phyloP scores from a whole-genome alignment of 64 coral and sea anemone species.

The Dendronephthya gigantea region DNA sequence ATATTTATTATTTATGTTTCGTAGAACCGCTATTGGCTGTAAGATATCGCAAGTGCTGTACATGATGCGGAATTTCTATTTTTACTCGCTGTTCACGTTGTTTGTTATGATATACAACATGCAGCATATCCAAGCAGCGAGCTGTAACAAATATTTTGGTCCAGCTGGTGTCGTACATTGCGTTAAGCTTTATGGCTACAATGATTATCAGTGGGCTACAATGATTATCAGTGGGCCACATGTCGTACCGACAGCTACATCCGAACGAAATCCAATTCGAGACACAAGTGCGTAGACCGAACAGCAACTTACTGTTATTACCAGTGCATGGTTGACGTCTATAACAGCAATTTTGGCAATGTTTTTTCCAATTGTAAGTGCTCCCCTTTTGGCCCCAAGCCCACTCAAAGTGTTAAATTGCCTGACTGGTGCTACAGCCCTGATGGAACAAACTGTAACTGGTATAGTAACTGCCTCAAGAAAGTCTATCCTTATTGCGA shows the following conservation, averaged over 20 bases:
- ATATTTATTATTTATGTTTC: too few relatives aligned
- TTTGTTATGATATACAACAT: not conserved
- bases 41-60: too few relatives aligned
- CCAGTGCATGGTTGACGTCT: not conserved
- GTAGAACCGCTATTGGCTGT: too few relatives aligned
- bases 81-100: too few relatives aligned
- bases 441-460: not conserved
- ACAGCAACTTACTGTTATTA: not conserved
- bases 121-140: not conserved
- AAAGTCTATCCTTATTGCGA: not conserved
- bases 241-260: not conserved
- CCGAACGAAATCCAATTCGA: not conserved
- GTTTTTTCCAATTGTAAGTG: not conserved
- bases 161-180: not conserved
- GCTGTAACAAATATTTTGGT: not conserved
- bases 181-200: not conserved
- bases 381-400: not conserved
- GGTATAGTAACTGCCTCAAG: not conserved
- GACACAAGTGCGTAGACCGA: not conserved
- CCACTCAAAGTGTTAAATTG: not conserved
- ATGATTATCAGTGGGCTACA: not conserved
- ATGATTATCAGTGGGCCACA: not conserved
- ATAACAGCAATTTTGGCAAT: not conserved
- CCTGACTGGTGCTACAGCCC: not conserved
- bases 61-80: too few relatives aligned